A percentile compares a stretch with the other conserved stretches of the same genome.
These are phyloP conservation scores for Drosophila colorata DNA, from an alignment of 2,888 invertebrate species.

Conservation along the genomic window DNA sequence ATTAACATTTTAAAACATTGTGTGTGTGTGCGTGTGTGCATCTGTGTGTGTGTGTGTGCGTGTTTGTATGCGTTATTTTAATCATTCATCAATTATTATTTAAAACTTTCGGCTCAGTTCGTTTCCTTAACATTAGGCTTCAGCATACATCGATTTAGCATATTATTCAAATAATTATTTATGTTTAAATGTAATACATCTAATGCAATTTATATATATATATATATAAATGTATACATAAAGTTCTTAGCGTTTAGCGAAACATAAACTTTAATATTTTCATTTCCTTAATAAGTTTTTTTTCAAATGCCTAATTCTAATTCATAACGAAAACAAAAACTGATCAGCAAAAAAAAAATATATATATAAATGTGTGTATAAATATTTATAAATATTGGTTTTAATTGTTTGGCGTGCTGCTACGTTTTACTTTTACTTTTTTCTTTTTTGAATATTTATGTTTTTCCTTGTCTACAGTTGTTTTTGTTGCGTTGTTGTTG, in stretches of 20 bases:
- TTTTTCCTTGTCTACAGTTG: slow-evolving; percentile 40
- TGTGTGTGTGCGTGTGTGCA: slow-evolving; percentile 1
- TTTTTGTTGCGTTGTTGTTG: slow-evolving; percentile 45
- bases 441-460: slow-evolving; percentile 16
- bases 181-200: slow-evolving; percentile 55
- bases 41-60: slow-evolving; percentile 3
- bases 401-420: slow-evolving; percentile 57
- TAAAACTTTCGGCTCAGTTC: slow-evolving; percentile 38
- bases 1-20: slow-evolving; percentile 26
- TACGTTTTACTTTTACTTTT: slow-evolving; percentile 16
- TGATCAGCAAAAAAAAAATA: slow-evolving; percentile 31
- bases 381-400: slow-evolving; percentile 64
- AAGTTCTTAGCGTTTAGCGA: slow-evolving; percentile 28
- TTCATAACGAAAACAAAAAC: slow-evolving; percentile 51
- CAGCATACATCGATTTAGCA: slow-evolving; percentile 28
- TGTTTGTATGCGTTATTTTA: slow-evolving; percentile 13
- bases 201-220: slow-evolving; percentile 52
- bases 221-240: slow-evolving; percentile 15
- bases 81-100: slow-evolving; percentile 24
- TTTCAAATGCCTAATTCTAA: slow-evolving; percentile 37
- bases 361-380: slow-evolving; percentile 67
- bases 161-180: slow-evolving; percentile 48
- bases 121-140: slow-evolving; percentile 48
- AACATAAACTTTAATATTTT: slow-evolving; percentile 58
- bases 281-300: slow-evolving; percentile 75